Evolutionary conservation across 2,797 vertebrate genomes (phyloP).

Genomic region (Mormyrus hasselquistii): DNA sequence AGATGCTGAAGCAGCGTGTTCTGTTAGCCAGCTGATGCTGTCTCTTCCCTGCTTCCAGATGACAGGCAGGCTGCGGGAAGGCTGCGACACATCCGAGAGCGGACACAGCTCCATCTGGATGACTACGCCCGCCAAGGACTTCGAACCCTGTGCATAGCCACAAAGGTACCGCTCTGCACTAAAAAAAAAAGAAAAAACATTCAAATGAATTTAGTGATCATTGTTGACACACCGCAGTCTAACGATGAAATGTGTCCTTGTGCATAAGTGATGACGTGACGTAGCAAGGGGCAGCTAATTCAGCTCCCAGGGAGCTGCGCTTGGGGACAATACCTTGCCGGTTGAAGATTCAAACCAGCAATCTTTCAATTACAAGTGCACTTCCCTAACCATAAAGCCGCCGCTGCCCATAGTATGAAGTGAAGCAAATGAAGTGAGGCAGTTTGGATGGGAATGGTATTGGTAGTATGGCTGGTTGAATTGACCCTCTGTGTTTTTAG

Average conservation of each 20-base stretch:
- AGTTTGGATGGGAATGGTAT: not conserved
- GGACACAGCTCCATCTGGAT: conserved; percentile 80
- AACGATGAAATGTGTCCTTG: not conserved
- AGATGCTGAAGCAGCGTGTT: no score
- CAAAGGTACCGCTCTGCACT: conserved; percentile 63
- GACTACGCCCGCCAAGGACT: conserved; percentile 80
- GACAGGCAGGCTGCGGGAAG: conserved; percentile 29
- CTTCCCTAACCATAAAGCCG: not conserved
- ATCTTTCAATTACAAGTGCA: not conserved
- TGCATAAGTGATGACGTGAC: not conserved
- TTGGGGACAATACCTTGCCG: not conserved
- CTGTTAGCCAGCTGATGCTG: no score
- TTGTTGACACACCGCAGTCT: not conserved
- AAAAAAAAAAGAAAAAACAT: not conserved
- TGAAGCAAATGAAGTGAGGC: not conserved
- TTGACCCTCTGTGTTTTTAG: conserved; percentile 35
- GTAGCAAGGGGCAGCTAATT: not conserved
- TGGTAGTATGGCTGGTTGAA: not conserved
- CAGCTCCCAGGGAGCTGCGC: not conserved
- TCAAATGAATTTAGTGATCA: not conserved
- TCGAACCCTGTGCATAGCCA: conserved; percentile 87
- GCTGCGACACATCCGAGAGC: conserved; percentile 55
- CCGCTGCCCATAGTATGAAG: not conserved
- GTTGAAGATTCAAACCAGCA: not conserved
- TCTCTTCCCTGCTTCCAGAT: conserved; percentile 24